Base-by-base conservation (phyloP, 2,888 invertebrate species). In the Nipponacmea schrenckii region DNA sequence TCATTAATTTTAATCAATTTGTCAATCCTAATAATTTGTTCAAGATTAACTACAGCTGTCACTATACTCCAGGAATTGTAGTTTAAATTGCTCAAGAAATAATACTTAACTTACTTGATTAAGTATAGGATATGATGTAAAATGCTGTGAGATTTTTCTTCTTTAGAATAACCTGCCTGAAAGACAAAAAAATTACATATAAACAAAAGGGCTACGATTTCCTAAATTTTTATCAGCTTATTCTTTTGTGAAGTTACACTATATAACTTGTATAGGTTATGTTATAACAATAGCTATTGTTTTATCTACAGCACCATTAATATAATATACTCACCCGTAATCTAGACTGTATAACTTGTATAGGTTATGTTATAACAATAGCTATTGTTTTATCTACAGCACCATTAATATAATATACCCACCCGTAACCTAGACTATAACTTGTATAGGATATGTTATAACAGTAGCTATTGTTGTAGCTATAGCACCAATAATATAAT, bases 231-330 rank as follows among this genome's bases (percentile, higher is more conserved):
- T n/a, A n/a, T n/a, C n/a, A n/a, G n/a, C n/a, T n/a, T n/a, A n/a
- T n/a, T n/a, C n/a, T n/a, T n/a, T n/a, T n/a, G n/a, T n/a, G n/a
- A n/a, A n/a, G n/a, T n/a, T 93, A 0, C 95, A 93, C 89, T 96
- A 96, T 15, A 95, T 91, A 76, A 96, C 89, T 85, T 96, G 96
- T 74, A 97, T 86, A 0, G 97, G 97, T 89, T 97, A 97, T 3
- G 96, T 97, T n/a, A 94, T 81, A 12, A 94, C 91, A 0, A 96
- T 96, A 15, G 96, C 94, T 74, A 95, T 91, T 20, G 94, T 93
- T 90, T 96, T 97, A 1, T 96, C 93, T 69, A 93, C 85, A 3
- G 96, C 96, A n/a, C 95, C 96, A n/a, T n/a, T n/a, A n/a, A n/a
- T n/a, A n/a, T 56, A 14, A 24, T 31, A 12, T 24, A 83, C 89